Evolutionary conservation across 2,888 invertebrate genomes (phyloP).

Genomic region (Capitulum mitella): DNA sequence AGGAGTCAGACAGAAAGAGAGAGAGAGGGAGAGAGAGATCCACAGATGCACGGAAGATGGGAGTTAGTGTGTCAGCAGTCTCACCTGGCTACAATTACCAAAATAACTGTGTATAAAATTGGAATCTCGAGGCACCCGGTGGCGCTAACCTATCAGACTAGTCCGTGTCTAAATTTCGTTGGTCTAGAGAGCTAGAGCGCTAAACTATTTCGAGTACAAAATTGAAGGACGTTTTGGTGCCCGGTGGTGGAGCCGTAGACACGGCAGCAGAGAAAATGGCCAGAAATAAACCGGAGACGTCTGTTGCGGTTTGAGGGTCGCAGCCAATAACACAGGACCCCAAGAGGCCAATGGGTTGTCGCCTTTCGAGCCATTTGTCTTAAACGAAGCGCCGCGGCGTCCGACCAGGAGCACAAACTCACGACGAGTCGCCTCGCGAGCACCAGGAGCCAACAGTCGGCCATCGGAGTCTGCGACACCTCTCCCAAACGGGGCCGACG

Average conservation of each 20-base stretch:
- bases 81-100: background rate
- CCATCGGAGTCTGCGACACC: background rate
- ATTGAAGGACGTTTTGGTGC: conserved; percentile 3
- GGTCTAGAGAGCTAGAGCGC: conserved; percentile 1
- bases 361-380: too few relatives aligned
- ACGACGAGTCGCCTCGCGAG: background rate
- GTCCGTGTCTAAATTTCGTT: background rate
- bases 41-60: conserved; percentile 9
- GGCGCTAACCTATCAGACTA: conserved; percentile 9
- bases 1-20: too few relatives aligned
- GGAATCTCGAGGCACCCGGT: conserved; percentile 4
- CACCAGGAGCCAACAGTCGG: background rate
- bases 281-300: background rate
- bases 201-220: conserved; percentile 15
- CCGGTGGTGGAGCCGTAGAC: background rate
- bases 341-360: background rate
- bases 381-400: background rate
- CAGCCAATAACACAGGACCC: background rate
- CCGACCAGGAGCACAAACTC: background rate
- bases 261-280: background rate
- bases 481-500: background rate
- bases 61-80: background rate
- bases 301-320: background rate
- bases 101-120: conserved; percentile 23
- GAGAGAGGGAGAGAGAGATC: background rate